Evolutionary conservation across 2,113 vertebrate species (phyloP), one percentile per base, ranked within the genome.

Genomic region (Oceanites oceanicus): DNA sequence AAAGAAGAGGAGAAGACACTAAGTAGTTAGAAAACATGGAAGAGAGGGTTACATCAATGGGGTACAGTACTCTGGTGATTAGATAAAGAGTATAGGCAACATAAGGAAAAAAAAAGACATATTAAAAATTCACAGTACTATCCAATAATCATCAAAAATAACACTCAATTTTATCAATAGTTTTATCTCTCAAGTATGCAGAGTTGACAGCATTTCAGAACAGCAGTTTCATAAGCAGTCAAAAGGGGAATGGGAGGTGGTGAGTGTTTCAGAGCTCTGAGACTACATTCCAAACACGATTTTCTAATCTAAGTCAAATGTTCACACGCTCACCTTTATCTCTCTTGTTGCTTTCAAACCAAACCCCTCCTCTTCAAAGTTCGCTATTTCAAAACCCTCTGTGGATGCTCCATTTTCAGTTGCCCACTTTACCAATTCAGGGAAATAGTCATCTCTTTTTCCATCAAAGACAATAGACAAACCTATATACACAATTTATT

Each of bases 391-490:
- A 94, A 99, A 99, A 58, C 99, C 98, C 21, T 99, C 99, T 22
- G 98, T 99, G 42, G 99, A 99, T 15, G 99, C 99, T 61, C 99
- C 99, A 44, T 98, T 99, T 63, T 99, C 98, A 93, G 98, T 98
- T 71, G 99, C 99, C 99, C 99, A 99, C 56, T 98, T 98, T 97
- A 99, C 98, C 95, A 99, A 81, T 53, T 99, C 98, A 58, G 98
- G 94, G 86, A 99, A 99, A 98, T 98, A 98, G 93, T 99, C 99
- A 96, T 99, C 99, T 97, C 99, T 99, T 97, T 97, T 99, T 88
- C 99, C 99, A 95, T 99, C 99, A 95, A 99, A 99, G 83, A 98
- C 95, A 68, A 99, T 83, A 19, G 99, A 99, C 80, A 99, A 96
- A 94, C 99, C 99, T 99, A 90, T 77, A 92, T 13, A 50, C n/a